phyloP scores from a whole-genome alignment of 2,888 invertebrate genomes.

The Eledona agricola region DNA sequence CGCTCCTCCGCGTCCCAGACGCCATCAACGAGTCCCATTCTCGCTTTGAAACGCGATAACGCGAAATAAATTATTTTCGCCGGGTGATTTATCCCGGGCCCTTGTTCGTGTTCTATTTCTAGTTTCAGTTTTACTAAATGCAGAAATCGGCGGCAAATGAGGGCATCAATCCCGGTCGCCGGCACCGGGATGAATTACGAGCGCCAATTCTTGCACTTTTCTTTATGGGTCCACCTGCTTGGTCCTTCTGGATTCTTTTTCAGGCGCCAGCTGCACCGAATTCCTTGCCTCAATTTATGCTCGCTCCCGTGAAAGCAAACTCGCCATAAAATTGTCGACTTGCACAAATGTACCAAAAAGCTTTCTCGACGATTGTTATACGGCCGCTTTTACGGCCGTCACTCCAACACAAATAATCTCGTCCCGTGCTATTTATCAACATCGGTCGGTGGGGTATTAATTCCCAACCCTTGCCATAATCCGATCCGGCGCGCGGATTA shows the following conservation, averaged over 20 bases:
- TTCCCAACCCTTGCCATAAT: slow-evolving; percentile 24
- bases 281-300: slow-evolving; percentile 38
- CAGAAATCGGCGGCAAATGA: slow-evolving; percentile 28
- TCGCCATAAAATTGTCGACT: slow-evolving; percentile 45
- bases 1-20: slow-evolving; percentile 26
- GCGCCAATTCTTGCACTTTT: slow-evolving; percentile 11
- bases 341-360: slow-evolving; percentile 43
- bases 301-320: slow-evolving; percentile 36
- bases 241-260: slow-evolving; percentile 34
- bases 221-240: slow-evolving; percentile 35
- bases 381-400: slow-evolving; percentile 29
- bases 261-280: slow-evolving; percentile 38
- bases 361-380: slow-evolving; percentile 38
- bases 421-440: slow-evolving; percentile 8
- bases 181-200: slow-evolving; percentile 10
- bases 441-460: slow-evolving; percentile 25
- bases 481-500: slow-evolving; percentile 18
- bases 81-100: slow-evolving; percentile 32
- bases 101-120: slow-evolving; percentile 36
- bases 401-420: slow-evolving; percentile 16
- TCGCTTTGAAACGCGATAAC: slow-evolving; percentile 40
- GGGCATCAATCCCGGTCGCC: slow-evolving; percentile 14
- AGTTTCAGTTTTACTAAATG: slow-evolving; percentile 30
- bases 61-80: slow-evolving; percentile 40
- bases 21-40: slow-evolving; percentile 30